Base-by-base conservation (phyloP, 1,140 invertebrate genomes). In the Drosophila parabipectinata region DNA sequence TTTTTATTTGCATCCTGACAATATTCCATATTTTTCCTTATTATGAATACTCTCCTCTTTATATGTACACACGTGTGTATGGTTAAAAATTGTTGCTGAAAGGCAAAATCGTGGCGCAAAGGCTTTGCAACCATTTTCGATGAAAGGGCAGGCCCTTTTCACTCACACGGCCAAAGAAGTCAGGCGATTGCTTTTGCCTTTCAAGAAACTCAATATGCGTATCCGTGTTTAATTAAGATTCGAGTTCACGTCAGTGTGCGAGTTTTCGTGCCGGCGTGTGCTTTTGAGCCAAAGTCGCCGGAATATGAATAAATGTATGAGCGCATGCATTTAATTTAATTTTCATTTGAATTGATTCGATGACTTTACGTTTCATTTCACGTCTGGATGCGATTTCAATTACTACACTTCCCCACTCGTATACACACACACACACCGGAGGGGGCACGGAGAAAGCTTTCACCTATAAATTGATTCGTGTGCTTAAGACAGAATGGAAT, bases 321-420 rank as follows among this genome's bases (percentile, higher is more conserved):
- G 76, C 60, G 83, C 58, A 77, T 79, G 84, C 83, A 88, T 88
- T 88, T 88, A 88, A 88, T 88, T 88, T 88, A 88, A 88, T 88
- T 88, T 88, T 88, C 83, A 88, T 88, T 88, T 88, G 79, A 83
- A 88, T 88, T 88, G 83, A 88, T 88, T 88, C 83, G 76, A 88
- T 88, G 83, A 88, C 84, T 88, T 88, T 83, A 88, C 83, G 83
- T 88, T 88, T 88, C 83, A 88, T 88, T 88, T 88, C 79, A 88
- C 79, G 84, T 88, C 76, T 83, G 79, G 64, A 83, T 88, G 84
- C 79, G 83, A 88, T 88, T 88, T 88, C 83, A 88, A 88, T 88
- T 87, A 87, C 79, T 71, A 71, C 64, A 57, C 77, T 64, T 55
- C 45, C 53, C 58, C 28, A 56, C 63, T 34, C 60, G 32, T 45